Conservation (phyloP, 2,888 invertebrate species). For the Deilephila porcellus region DNA sequence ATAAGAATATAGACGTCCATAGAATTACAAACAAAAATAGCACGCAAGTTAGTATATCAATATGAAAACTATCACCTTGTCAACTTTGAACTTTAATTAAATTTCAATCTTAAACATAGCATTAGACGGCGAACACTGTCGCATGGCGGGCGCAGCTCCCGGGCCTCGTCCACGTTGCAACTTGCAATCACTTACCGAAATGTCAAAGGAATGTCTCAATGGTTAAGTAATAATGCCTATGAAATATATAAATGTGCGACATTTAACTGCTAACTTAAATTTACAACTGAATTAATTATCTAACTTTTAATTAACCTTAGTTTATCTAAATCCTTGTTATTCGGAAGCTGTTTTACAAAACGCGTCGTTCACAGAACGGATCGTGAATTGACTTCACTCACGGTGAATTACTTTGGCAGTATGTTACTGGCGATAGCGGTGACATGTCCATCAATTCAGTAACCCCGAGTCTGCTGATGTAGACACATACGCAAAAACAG, state of each 20-base stretch:
- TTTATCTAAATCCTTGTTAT: conserved; percentile 78
- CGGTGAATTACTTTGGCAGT: conserved; percentile 83
- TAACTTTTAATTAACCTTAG: conserved; percentile 78
- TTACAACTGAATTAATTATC: conserved; percentile 82
- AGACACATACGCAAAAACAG: conserved; percentile 77
- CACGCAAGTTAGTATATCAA: conserved; percentile 76
- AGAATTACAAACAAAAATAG: conserved; percentile 73
- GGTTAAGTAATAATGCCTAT: conserved; percentile 85
- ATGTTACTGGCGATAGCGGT: conserved; percentile 73
- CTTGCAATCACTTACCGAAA: conserved; percentile 66
- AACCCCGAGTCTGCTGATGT: conserved; percentile 71
- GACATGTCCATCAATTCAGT: conserved; percentile 66
- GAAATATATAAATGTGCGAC: conserved; percentile 80
- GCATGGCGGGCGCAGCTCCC: conserved; percentile 27
- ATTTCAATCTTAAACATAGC: conserved; percentile 79
- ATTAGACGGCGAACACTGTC: conserved; percentile 66
- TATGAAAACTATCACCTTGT: conserved; percentile 80
- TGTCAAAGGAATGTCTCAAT: conserved; percentile 84
- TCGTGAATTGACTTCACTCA: conserved; percentile 77
- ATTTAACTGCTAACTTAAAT: conserved; percentile 83
- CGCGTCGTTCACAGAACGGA: conserved; percentile 84
- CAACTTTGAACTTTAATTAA: conserved; percentile 80
- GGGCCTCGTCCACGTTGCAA: conserved; percentile 63
- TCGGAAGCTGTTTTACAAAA: conserved; percentile 77
- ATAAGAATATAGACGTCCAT: conserved; percentile 73